These are phyloP conservation scores for Phrynocephalus guinanensis DNA, from an alignment of 2,797 vertebrate species.

Conservation along the genomic window DNA sequence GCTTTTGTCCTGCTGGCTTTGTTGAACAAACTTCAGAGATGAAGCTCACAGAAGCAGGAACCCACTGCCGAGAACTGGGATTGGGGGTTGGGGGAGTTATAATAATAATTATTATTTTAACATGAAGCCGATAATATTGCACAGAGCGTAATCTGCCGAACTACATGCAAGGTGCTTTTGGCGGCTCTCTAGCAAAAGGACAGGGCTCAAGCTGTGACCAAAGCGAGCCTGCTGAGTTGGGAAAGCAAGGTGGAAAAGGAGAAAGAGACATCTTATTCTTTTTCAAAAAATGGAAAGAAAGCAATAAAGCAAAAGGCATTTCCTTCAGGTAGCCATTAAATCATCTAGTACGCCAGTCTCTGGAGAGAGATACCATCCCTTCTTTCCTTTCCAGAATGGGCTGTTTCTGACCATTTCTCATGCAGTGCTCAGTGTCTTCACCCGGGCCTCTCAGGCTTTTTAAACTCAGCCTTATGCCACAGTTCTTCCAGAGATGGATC, in stretches of 20 bases:
- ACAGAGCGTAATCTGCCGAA: background rate
- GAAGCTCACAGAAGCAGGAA: conserved; percentile 14
- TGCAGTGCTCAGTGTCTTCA: conserved; percentile 73
- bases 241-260: conserved; percentile 39
- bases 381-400: conserved; percentile 76
- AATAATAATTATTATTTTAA: background rate
- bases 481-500: conserved; percentile 62
- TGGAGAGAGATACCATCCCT: conserved; percentile 65
- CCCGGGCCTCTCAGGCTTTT: conserved; percentile 69
- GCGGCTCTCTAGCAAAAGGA: background rate
- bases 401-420: conserved; percentile 73
- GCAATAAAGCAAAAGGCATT: conserved; percentile 81
- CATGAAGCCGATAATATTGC: rapidly evolving
- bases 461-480: conserved; percentile 49
- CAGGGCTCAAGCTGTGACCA: conserved; percentile 10
- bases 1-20: background rate
- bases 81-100: too few species aligned
- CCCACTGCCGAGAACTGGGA: background rate
- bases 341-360: conserved; percentile 77
- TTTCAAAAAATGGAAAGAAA: conserved; percentile 62
- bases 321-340: conserved; percentile 85
- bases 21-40: background rate
- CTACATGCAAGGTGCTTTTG: background rate
- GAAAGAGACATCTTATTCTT: conserved; percentile 45
- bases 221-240: conserved; percentile 23